These are phyloP conservation scores for Streblospio benedicti DNA, from an alignment of 1,140 invertebrate genomes.

Conservation along the genomic window DNA sequence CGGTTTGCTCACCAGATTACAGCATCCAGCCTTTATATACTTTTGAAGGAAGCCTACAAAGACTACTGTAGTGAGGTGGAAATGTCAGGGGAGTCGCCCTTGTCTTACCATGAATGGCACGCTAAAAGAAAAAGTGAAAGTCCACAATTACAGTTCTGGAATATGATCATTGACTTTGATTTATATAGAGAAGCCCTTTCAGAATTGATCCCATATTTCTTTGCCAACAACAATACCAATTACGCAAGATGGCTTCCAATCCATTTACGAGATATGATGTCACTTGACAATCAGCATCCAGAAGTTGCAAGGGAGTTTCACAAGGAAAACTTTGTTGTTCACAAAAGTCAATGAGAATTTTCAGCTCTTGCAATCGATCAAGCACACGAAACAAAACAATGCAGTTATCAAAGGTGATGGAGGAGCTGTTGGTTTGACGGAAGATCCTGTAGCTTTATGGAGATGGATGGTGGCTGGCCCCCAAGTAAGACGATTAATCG, in stretches of 20 bases:
- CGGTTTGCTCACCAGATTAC: not conserved
- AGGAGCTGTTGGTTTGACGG: too few species aligned
- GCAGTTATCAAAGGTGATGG: not conserved
- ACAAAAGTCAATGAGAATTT: slow-evolving; percentile 16
- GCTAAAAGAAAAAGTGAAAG: not conserved
- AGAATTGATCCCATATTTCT: slow-evolving; percentile 20
- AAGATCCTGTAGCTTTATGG: not conserved
- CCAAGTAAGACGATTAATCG: not conserved
- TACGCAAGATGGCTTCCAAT: slow-evolving; percentile 20
- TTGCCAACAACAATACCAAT: slow-evolving; percentile 16
- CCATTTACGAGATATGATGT: slow-evolving; percentile 16
- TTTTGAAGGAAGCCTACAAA: not conserved
- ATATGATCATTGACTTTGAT: not conserved
- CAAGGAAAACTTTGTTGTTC: not conserved
- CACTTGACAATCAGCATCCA: slow-evolving; percentile 13
- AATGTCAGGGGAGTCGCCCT: not conserved
- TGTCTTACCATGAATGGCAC: slow-evolving; percentile 1
- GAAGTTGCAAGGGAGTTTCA: not conserved
- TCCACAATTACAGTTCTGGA: not conserved
- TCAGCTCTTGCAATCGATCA: slow-evolving; percentile 22
- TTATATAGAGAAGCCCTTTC: not conserved
- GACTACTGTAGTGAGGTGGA: not conserved
- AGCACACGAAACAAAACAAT: slow-evolving; percentile 21
- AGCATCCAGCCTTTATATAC: not conserved
- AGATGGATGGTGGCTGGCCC: not conserved